Conservation (phyloP, 2,797 vertebrate genomes). For the Urocyon cinereoargenteus region DNA sequence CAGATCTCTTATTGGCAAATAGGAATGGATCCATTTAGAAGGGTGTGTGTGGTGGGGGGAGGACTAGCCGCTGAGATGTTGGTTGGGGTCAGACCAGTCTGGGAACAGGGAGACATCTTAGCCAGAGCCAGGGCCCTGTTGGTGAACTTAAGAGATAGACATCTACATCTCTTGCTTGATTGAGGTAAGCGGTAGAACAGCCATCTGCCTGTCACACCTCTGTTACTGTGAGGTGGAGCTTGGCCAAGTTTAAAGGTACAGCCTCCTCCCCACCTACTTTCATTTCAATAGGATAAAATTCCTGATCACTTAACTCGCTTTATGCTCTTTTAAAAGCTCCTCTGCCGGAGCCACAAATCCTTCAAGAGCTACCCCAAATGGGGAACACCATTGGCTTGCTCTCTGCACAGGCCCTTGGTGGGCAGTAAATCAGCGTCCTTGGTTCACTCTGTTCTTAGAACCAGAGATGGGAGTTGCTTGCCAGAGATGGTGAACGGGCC, state of each 20-base stretch:
- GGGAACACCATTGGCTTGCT: not conserved
- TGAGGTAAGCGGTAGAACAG: not conserved
- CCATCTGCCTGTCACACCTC: fast-evolving
- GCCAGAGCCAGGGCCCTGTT: fast-evolving
- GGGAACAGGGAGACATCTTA: not conserved
- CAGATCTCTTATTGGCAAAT: not conserved
- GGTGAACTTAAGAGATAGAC: not conserved
- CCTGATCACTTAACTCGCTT: constrained; percentile 44
- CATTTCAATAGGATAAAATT: constrained; percentile 46
- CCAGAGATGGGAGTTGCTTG: not conserved
- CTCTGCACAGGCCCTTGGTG: not conserved
- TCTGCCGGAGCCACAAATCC: constrained; percentile 53
- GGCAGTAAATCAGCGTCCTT: constrained; percentile 14
- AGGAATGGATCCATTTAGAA: not conserved
- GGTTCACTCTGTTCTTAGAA: not conserved
- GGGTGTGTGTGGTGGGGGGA: fast-evolving
- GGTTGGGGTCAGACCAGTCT: not conserved
- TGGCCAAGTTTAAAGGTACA: not conserved
- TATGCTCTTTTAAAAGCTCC: constrained; percentile 32
- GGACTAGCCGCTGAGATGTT: not conserved
- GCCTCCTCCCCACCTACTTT: not conserved
- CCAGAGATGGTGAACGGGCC: not conserved
- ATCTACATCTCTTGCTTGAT: not conserved
- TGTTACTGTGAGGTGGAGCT: fast-evolving
- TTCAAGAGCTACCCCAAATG: constrained; percentile 10